A percentile compares a stretch with the other conserved stretches of the same genome.
These are phyloP conservation scores for Ailurus styani DNA, from an alignment of 2,113 vertebrate species.

Conservation along the genomic window DNA sequence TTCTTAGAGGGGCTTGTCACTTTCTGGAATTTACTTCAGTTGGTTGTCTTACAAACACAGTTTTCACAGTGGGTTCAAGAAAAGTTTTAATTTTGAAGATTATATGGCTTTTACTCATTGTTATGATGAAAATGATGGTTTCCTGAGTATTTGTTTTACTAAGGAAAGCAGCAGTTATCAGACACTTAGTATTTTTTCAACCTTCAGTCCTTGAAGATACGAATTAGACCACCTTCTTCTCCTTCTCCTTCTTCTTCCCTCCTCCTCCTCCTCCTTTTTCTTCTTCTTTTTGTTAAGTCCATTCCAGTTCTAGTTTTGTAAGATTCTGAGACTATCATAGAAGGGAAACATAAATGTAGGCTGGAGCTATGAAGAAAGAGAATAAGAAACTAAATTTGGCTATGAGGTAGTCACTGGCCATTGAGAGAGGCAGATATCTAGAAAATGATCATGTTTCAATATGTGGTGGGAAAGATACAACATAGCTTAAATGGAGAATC, in stretches of 20 bases:
- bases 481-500: neutral
- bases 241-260: neutral
- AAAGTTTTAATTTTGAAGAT: neutral
- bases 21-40: neutral
- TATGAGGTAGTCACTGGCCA: neutral
- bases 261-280: too few relatives aligned
- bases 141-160: neutral
- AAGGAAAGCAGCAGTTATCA: neutral
- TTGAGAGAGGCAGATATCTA: neutral
- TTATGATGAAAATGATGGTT: neutral
- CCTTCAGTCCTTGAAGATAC: neutral
- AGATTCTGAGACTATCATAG: neutral
- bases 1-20: neutral
- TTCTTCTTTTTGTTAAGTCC: neutral
- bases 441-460: neutral
- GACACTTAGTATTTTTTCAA: neutral
- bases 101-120: neutral
- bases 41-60: neutral
- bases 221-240: neutral
- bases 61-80: neutral
- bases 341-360: neutral
- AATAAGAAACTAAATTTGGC: neutral
- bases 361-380: neutral
- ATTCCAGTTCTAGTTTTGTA: neutral
- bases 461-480: neutral